phyloP scores from a whole-genome alignment of 2,888 invertebrate genomes.

The Xestia rhomboidea region DNA sequence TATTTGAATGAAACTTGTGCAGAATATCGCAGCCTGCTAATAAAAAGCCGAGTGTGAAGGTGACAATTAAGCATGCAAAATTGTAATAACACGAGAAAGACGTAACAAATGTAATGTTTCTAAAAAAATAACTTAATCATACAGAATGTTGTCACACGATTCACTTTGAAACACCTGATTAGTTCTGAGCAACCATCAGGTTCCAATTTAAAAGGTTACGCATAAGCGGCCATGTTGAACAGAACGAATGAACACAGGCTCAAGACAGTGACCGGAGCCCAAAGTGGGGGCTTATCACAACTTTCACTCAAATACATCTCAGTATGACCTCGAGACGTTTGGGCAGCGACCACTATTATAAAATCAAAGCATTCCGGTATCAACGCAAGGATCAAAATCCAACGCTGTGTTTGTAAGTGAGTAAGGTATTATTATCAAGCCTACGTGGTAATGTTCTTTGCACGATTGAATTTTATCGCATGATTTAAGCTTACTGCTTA shows the following conservation, averaged over 20 bases:
- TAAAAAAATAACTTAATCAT: slow-evolving; percentile 17
- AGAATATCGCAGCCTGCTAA: slow-evolving; percentile 7
- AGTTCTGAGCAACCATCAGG: slow-evolving; percentile 38
- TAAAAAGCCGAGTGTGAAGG: slow-evolving; percentile 37
- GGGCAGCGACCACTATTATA: slow-evolving; percentile 50
- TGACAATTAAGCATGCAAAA: slow-evolving; percentile 34
- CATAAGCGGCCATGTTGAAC: slow-evolving; percentile 65
- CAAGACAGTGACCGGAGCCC: slow-evolving; percentile 50
- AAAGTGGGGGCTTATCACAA: slow-evolving; percentile 66
- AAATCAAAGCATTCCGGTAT: slow-evolving; percentile 51
- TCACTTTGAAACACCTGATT: slow-evolving; percentile 55
- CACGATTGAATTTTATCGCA: slow-evolving; percentile 62
- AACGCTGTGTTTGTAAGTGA: slow-evolving; percentile 58
- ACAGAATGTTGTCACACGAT: slow-evolving; percentile 40
- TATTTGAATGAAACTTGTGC: not conserved
- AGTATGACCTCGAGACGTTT: slow-evolving; percentile 74
- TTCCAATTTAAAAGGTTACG: slow-evolving; percentile 65
- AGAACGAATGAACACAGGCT: slow-evolving; percentile 54
- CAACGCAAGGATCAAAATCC: slow-evolving; percentile 60
- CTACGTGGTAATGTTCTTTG: slow-evolving; percentile 62
- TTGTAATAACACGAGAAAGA: slow-evolving; percentile 14
- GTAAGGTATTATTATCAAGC: slow-evolving; percentile 43
- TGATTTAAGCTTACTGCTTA: slow-evolving; percentile 57
- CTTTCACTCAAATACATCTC: slow-evolving; percentile 78
- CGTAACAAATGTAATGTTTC: slow-evolving; percentile 20